These are phyloP conservation scores for Pseudococcus viburni DNA, from an alignment of 2,888 invertebrate genomes.

Conservation along the genomic window DNA sequence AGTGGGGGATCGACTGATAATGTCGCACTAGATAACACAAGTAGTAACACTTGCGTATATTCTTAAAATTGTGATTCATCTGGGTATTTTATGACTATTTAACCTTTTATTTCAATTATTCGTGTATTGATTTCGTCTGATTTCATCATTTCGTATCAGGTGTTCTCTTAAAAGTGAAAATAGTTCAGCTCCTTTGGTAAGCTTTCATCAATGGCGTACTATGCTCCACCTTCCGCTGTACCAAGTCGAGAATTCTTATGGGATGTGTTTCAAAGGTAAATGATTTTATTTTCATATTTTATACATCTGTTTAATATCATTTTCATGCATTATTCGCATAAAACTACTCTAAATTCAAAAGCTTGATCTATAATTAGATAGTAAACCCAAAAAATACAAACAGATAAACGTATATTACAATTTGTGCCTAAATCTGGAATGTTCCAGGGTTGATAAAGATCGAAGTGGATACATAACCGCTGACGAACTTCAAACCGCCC, in stretches of 20 bases:
- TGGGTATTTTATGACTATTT: neutral
- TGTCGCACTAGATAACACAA: neutral
- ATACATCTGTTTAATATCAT: too few species aligned
- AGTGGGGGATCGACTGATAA: neutral
- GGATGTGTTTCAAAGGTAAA: conserved; percentile 85
- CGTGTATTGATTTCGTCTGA: neutral
- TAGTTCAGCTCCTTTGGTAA: neutral
- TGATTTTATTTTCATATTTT: conserved; percentile 46
- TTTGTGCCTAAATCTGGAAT: neutral
- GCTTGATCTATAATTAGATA: too few species aligned
- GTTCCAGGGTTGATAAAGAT: conserved; percentile 80
- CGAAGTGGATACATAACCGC: conserved; percentile 90
- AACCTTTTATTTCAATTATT: neutral
- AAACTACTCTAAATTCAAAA: too few species aligned
- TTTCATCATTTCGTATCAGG: neutral
- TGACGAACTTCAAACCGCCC: conserved; percentile 89
- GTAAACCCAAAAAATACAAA: too few species aligned
- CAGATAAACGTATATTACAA: neutral
- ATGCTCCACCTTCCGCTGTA: conserved; percentile 76
- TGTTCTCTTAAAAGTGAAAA: neutral
- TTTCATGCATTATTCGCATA: too few species aligned
- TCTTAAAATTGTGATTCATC: neutral
- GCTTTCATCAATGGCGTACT: conserved; percentile 70
- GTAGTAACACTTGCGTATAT: neutral
- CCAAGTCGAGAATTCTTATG: conserved; percentile 84